Base-by-base conservation (phyloP, 2,113 vertebrate species). In the Sinocyclocheilus maitianheensis region DNA sequence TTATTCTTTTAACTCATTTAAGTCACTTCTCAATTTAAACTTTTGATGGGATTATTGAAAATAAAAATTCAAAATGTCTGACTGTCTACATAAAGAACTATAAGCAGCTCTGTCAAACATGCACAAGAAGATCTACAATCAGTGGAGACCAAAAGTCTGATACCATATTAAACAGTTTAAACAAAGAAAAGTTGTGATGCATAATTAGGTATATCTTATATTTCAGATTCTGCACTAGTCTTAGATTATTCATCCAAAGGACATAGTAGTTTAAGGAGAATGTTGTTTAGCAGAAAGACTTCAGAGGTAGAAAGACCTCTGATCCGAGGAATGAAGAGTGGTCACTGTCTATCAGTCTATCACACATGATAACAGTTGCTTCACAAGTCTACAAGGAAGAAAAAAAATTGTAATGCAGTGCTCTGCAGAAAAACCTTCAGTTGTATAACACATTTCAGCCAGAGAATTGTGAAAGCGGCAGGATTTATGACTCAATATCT, bases 391-490 rank as follows among this genome's bases (percentile, higher is more conserved):
- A 13, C 18, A 60, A 11, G 18, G 20, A n/a, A 40, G 30, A n/a
- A 81, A 14, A 80, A 20, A 9, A 34, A 1, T 9, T 10, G 43
- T 46, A 20, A 62, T 80, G 30, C 34, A 62, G 5, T 80, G 58
- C 7, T 46, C 40, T 13, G 16, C 11, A 67, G 10, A n/a, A 51
- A 63, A 37, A 18, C 40, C 1, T 14, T 46, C 14, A 43, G 40
- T 48, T 63, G 7, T 11, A 65, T 65, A 81, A 65, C 16, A 9
- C 5, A 18, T 30, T 26, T 81, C 3, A 20, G 60, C n/a, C 24
- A 67, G 40, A 34, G 7, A 67, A 67, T 82, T 82, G 81, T 71
- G 81, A 71, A 82, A 82, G 63, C 71, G 65, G 43, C 26, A 53
- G 65, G 46, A 37, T 53, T 30, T 53, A n/a, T 82, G 46, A 82